These are phyloP conservation scores for Torymus tubicola DNA, from an alignment of 2,888 invertebrate genomes.

Conservation along the genomic window DNA sequence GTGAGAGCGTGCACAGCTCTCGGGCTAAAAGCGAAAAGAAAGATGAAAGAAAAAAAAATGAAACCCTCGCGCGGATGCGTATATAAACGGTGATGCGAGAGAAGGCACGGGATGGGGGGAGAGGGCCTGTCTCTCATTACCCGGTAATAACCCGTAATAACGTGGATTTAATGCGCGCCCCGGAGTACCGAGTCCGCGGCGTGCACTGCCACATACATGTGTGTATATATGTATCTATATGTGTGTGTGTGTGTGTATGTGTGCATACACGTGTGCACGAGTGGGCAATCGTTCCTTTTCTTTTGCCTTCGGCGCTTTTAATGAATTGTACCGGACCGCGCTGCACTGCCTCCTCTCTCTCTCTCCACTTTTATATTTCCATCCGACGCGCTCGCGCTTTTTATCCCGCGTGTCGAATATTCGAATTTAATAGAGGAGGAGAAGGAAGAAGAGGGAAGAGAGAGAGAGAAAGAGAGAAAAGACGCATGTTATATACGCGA, in stretches of 20 bases:
- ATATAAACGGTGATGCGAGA: slow-evolving; percentile 66
- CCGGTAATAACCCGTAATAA: slow-evolving; percentile 71
- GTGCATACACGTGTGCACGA: slow-evolving; percentile 52
- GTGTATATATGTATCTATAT: background rate
- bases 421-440: slow-evolving; percentile 48
- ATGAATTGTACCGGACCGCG: slow-evolving; percentile 66
- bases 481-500: no score
- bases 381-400: slow-evolving; percentile 25
- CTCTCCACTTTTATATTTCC: slow-evolving; percentile 17
- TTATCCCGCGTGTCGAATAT: slow-evolving; percentile 55
- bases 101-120: slow-evolving; percentile 54
- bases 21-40: slow-evolving; percentile 4
- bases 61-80: slow-evolving; percentile 20
- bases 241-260: slow-evolving; percentile 2
- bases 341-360: slow-evolving; percentile 30
- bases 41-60: slow-evolving; percentile 3
- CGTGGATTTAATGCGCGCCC: slow-evolving; percentile 69
- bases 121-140: slow-evolving; percentile 65
- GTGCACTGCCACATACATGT: no score
- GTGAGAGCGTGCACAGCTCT: background rate
- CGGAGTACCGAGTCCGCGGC: slow-evolving; percentile 61
- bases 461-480: background rate
- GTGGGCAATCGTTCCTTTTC: slow-evolving; percentile 67
- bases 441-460: slow-evolving; percentile 10
- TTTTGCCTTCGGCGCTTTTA: slow-evolving; percentile 69